Conservation (phyloP, 1,140 invertebrate genomes). For the Musca vetustissima region DNA sequence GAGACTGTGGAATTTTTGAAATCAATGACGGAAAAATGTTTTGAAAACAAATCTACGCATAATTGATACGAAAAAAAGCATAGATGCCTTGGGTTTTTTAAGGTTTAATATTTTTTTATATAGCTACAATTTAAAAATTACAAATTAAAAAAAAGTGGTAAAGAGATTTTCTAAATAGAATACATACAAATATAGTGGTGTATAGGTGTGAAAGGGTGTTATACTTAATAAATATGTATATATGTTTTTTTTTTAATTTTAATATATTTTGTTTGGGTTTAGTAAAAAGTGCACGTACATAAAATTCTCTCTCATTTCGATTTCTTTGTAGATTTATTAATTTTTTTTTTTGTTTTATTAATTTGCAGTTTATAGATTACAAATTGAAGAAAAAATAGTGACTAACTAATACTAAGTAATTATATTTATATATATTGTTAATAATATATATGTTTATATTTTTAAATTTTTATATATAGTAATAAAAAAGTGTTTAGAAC, state of each 20-base stretch:
- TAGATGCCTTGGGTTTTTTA: too few species aligned
- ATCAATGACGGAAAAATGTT: too few species aligned
- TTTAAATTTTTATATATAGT: neutral
- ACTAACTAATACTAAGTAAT: conserved; percentile 6
- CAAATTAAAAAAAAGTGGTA: too few species aligned
- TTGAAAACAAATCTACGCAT: too few species aligned
- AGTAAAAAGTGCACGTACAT: conserved; percentile 20
- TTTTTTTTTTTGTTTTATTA: neutral
- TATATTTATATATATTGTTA: neutral
- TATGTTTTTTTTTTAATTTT: conserved; percentile 1
- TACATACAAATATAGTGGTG: too few species aligned
- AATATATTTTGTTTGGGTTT: neutral
- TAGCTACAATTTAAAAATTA: too few species aligned
- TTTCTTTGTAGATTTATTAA: conserved; percentile 11
- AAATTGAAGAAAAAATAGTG: conserved; percentile 13
- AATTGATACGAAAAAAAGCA: too few species aligned
- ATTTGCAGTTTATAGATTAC: neutral
- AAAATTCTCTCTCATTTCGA: neutral
- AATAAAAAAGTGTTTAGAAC: conserved; percentile 19
- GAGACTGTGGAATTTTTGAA: too few species aligned
- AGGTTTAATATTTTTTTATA: too few species aligned
- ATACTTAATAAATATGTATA: neutral
- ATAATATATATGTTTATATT: neutral
- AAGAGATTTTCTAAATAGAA: too few species aligned
- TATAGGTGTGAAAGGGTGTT: too few species aligned